Base-by-base conservation (phyloP, 2,888 invertebrate species). In the Caprella mutica region DNA sequence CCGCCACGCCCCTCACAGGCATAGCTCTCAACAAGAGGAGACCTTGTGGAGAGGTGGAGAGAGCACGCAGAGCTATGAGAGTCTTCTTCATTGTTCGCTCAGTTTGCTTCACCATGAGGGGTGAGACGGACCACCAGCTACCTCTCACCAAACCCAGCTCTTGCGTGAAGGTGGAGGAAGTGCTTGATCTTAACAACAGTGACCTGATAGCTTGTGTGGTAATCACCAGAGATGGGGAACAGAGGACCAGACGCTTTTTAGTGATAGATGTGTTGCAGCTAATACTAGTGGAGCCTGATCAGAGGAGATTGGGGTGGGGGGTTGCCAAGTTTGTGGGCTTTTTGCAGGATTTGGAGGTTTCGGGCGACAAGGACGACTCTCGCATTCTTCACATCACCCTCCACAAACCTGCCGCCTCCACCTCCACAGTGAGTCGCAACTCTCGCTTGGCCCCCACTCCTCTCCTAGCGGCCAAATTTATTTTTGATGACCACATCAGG, bases 401-500 rank as follows among this genome's bases (percentile, higher is more conserved):
- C 30, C 91, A 94, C 73, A 84, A 87, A 68, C 86, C 86, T 1
- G 69, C 71, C 33, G 77, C 78, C n/a, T 79, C 68, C 51, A 63
- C 68, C 35, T 56, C 82, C 0, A 75, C 82, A 24, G 84, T 84
- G 55, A 77, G 85, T 48, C 65, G 67, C 48, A 46, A 17, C 17
- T 27, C 29, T 5, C n/a, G n/a, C n/a, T n/a, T n/a, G n/a, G 65
- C 67, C 8, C 44, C 65, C 61, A 81, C 85, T 0, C 86, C 90
- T 1, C 73, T 91, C n/a, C 74, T 93, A 8, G 81, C 86, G 3
- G 89, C 92, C 9, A 91, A 87, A 73, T 96, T 98, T 74, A 81
- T 96, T 61, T 98, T 98, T 72, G 97, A 98, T 71, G 98, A 98
- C 76, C 96, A 97, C 71, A 98, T 98, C 67, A 80, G 97, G 29